Percentiles rank a stretch among this genome's conserved stretches.
Conservation (phyloP, 2,113 vertebrate species). For the Tenebrosternarchus preto region DNA sequence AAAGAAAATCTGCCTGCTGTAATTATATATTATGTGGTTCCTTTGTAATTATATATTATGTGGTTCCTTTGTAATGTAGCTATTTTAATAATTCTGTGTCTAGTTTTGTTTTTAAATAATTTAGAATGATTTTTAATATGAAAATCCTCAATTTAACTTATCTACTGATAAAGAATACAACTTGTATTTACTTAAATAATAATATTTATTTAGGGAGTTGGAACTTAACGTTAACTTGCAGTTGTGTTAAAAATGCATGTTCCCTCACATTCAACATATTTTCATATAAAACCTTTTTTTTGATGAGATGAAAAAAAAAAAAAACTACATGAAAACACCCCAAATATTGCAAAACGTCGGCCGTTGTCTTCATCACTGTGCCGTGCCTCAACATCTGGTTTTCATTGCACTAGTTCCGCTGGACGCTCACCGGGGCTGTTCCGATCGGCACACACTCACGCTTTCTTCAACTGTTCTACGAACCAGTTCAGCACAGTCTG, state of each 20-base stretch:
- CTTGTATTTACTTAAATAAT: neutral
- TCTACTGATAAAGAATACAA: neutral
- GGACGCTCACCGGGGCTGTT: neutral
- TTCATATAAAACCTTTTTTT: slow-evolving; percentile 4
- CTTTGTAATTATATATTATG: too few species aligned
- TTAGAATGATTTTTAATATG: neutral
- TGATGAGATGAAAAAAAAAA: slow-evolving; percentile 6
- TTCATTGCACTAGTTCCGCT: slow-evolving; percentile 28
- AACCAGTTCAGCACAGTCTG: slow-evolving; percentile 77
- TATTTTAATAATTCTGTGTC: too few species aligned
- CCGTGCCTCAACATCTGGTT: slow-evolving; percentile 41
- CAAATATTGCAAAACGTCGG: slow-evolving; percentile 33
- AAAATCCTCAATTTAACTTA: neutral
- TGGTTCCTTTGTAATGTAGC: too few species aligned
- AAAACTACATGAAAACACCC: neutral
- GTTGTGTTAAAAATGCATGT: neutral
- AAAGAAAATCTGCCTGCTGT: neutral
- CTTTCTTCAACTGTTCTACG: slow-evolving; percentile 6
- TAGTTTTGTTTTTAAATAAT: too few species aligned
- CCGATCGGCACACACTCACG: neutral
- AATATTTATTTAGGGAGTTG: neutral
- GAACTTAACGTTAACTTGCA: neutral
- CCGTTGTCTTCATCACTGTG: slow-evolving; percentile 28
- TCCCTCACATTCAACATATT: neutral
- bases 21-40: neutral